These are phyloP conservation scores for Bombus superbus DNA, from an alignment of 1,140 invertebrate genomes.

Conservation along the genomic window DNA sequence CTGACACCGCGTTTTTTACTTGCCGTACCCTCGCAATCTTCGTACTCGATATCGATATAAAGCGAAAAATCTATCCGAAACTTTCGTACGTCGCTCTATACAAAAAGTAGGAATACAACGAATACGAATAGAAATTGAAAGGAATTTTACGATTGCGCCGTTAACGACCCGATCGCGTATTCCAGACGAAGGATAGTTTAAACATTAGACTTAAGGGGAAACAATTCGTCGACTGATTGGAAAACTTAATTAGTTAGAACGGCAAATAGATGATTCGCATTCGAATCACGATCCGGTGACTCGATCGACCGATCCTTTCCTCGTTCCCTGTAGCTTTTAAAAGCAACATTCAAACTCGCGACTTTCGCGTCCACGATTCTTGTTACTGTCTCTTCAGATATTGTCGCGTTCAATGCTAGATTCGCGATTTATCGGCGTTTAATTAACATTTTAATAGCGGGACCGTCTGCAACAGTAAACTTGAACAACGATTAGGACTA, in stretches of 20 bases:
- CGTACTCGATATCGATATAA: not conserved
- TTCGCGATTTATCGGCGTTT: too few relatives aligned
- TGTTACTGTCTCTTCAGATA: not conserved
- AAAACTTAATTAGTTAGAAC: slow-evolving; percentile 4
- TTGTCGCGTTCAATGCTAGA: not conserved
- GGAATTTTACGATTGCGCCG: not conserved
- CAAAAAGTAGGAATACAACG: not conserved
- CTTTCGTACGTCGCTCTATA: not conserved
- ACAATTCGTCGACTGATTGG: slow-evolving; percentile 6
- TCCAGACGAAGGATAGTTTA: not conserved
- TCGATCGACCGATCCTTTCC: not conserved
- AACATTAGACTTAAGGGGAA: slow-evolving; percentile 1
- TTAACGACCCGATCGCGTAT: not conserved
- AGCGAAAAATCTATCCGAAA: not conserved
- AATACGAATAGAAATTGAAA: not conserved
- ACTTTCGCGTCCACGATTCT: not conserved
- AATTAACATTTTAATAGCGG: not conserved
- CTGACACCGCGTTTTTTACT: too few relatives aligned
- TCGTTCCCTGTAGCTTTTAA: not conserved
- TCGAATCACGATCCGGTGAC: slow-evolving; percentile 11
- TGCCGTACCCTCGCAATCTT: too few relatives aligned
- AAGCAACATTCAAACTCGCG: not conserved
- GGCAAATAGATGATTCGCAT: not conserved
- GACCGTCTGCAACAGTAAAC: not conserved
- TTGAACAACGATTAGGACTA: not conserved